Evolutionary conservation across 2,888 invertebrate genomes (phyloP).

Genomic region (Drosophila limbata): DNA sequence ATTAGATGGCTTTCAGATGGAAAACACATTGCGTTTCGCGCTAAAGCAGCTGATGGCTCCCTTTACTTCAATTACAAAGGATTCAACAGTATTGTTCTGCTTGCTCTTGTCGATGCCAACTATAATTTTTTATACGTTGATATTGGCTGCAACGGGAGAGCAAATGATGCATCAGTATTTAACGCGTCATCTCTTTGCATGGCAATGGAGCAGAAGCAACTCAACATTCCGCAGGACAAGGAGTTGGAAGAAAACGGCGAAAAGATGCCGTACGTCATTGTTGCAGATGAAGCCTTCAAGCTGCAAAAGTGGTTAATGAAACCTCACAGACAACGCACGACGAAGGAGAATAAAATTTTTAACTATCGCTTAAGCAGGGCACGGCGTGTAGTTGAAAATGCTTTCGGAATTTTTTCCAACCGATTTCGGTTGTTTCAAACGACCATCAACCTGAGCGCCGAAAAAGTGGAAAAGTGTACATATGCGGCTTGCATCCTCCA

Average conservation of each 20-base stretch:
- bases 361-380: not conserved
- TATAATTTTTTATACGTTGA: too few relatives aligned
- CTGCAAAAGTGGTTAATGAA: not conserved
- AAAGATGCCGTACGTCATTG: not conserved
- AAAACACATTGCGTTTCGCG: too few relatives aligned
- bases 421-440: not conserved
- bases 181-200: not conserved
- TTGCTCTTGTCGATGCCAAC: too few relatives aligned
- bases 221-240: too few relatives aligned
- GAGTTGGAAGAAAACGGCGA: not conserved
- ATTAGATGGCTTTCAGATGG: too few relatives aligned
- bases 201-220: too few relatives aligned
- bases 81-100: too few relatives aligned
- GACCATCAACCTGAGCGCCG: not conserved
- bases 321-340: not conserved
- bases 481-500: not conserved
- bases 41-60: too few relatives aligned
- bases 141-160: not conserved
- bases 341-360: not conserved
- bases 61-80: too few relatives aligned
- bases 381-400: not conserved
- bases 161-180: not conserved
- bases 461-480: not conserved
- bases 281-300: not conserved
- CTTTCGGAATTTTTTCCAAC: not conserved